A percentile compares a stretch with the other conserved stretches of the same genome.
phyloP scores from a whole-genome alignment of 1,140 invertebrate genomes.

The Triops cancriformis region DNA sequence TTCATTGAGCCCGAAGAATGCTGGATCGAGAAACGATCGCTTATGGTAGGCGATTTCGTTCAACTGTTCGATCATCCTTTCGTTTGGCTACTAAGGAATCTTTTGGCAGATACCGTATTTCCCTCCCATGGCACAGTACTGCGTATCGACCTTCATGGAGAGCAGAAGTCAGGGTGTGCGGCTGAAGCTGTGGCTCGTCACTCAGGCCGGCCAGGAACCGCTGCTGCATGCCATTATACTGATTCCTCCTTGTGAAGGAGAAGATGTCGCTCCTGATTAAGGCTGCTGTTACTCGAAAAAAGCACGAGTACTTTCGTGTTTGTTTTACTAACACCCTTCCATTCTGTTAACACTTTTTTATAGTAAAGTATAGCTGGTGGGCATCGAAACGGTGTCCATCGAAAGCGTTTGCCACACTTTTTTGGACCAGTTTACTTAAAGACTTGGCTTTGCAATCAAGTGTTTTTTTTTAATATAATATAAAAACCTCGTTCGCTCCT shows the following conservation, averaged over 20 bases:
- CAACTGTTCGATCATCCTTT: no score
- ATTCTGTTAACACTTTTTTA: no score
- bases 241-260: conserved; percentile 1
- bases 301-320: no score
- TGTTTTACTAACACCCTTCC: no score
- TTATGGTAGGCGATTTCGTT: neutral
- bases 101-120: neutral
- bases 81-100: neutral
- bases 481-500: no score
- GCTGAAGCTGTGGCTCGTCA: neutral
- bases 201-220: neutral
- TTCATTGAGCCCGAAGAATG: neutral
- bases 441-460: no score
- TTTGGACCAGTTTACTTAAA: no score
- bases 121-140: neutral
- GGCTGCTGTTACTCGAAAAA: no score
- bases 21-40: neutral
- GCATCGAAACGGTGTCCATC: no score
- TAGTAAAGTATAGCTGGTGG: no score
- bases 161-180: neutral
- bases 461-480: no score
- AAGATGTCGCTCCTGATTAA: neutral
- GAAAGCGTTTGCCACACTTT: no score
- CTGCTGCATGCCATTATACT: neutral
- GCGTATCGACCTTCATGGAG: neutral